A percentile compares a stretch with the other conserved stretches of the same genome.
Evolutionary conservation across 1,140 invertebrate species (phyloP).

Genomic region (Caerostris darwini): DNA sequence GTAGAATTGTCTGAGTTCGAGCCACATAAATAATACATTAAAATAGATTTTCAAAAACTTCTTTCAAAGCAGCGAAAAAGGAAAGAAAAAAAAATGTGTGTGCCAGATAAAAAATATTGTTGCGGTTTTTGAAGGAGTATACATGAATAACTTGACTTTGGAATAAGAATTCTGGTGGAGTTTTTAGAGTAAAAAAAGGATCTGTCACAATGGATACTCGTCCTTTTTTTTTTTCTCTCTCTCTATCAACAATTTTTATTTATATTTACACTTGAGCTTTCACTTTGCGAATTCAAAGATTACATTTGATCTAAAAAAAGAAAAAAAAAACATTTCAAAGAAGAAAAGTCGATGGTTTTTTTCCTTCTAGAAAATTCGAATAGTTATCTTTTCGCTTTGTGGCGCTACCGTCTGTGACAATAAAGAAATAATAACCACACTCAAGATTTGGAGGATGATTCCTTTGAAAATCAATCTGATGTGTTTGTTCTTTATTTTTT

Average conservation of each 20-base stretch:
- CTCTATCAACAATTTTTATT: conserved; percentile 69
- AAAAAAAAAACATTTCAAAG: conserved; percentile 7
- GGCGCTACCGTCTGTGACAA: background rate
- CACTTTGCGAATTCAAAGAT: conserved; percentile 65
- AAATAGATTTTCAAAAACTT: conserved; percentile 73
- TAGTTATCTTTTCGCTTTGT: background rate
- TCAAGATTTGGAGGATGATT: background rate
- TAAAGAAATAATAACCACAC: conserved; percentile 33
- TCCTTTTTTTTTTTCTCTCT: conserved; percentile 31
- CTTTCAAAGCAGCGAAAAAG: background rate
- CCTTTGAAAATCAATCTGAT: conserved; percentile 4
- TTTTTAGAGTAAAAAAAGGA: conserved; percentile 30
- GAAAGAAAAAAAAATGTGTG: background rate
- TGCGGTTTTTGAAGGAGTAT: conserved; percentile 70
- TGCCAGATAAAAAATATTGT: conserved; percentile 55
- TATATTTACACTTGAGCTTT: conserved; percentile 71
- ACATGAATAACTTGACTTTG: conserved; percentile 74
- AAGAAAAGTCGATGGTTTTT: conserved; percentile 16
- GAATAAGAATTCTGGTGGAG: conserved; percentile 66
- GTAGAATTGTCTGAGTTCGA: conserved; percentile 63
- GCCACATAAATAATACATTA: conserved; percentile 75
- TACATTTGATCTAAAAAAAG: conserved; percentile 52
- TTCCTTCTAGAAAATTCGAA: background rate
- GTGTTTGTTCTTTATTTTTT: background rate
- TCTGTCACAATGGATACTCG: conserved; percentile 64